phyloP scores from a whole-genome alignment of 2,113 vertebrate species.

The Takifugu bimaculatus region DNA sequence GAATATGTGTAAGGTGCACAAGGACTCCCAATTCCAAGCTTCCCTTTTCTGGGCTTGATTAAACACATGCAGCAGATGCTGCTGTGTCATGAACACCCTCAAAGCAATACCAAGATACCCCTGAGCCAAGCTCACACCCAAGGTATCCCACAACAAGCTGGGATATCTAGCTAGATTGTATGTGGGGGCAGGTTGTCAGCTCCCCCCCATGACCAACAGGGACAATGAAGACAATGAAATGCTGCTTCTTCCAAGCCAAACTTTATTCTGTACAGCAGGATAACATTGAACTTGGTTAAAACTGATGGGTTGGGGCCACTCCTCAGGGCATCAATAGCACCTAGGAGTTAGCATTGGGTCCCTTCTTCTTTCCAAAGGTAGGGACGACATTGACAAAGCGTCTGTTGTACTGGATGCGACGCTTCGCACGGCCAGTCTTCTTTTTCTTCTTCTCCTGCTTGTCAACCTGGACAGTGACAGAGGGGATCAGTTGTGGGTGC shows the following conservation, averaged over 20 bases:
- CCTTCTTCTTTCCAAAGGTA: constrained; percentile 83
- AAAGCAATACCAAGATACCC: too few species aligned
- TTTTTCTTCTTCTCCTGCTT: constrained; percentile 85
- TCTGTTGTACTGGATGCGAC: constrained; percentile 82
- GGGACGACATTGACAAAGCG: constrained; percentile 81
- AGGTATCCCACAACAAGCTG: too few species aligned
- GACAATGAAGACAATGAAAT: not conserved
- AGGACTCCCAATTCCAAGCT: too few species aligned
- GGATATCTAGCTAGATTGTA: too few species aligned
- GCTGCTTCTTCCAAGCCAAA: constrained; percentile 45
- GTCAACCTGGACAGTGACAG: constrained; percentile 66
- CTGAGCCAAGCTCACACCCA: too few species aligned
- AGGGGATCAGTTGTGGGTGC: not conserved
- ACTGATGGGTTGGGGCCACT: constrained; percentile 11
- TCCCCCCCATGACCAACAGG: too few species aligned
- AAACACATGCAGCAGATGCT: too few species aligned
- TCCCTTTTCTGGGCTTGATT: too few species aligned
- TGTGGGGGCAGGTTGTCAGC: too few species aligned
- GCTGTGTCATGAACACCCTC: too few species aligned
- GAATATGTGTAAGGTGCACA: too few species aligned
- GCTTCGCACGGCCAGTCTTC: constrained; percentile 82
- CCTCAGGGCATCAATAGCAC: not conserved
- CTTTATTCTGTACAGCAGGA: constrained; percentile 69
- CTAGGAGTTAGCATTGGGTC: constrained; percentile 81
- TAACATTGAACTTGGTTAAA: constrained; percentile 55